phyloP scores from a whole-genome alignment of 2,113 vertebrate genomes.

The Oenanthe melanoleuca region DNA sequence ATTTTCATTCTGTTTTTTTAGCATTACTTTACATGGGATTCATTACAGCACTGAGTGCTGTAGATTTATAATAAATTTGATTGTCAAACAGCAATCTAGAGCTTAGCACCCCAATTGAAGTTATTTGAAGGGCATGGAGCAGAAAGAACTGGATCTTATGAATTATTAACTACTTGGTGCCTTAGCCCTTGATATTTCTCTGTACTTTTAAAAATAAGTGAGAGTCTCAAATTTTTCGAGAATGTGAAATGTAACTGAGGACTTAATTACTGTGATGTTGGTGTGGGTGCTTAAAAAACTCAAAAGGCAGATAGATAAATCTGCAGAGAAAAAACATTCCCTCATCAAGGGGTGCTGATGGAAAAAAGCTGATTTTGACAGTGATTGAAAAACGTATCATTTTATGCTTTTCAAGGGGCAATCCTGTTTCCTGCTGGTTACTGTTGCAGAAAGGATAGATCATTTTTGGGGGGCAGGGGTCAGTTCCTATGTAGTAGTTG shows the following conservation, averaged over 20 bases:
- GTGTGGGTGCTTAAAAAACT: neutral
- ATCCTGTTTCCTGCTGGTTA: neutral
- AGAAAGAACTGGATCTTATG: neutral
- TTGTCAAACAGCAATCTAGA: neutral
- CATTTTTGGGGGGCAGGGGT: neutral
- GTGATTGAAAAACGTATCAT: neutral
- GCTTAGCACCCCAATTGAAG: neutral
- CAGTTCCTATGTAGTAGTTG: neutral
- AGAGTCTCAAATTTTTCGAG: neutral
- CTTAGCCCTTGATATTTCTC: neutral
- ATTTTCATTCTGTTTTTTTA: neutral
- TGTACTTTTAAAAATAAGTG: neutral
- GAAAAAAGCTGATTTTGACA: neutral
- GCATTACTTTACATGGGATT: neutral
- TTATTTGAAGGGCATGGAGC: neutral
- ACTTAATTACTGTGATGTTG: neutral
- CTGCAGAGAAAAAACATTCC: neutral
- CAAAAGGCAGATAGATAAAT: neutral
- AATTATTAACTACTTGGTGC: neutral
- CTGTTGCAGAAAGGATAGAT: neutral
- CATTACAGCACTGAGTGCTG: neutral
- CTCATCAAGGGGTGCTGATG: neutral
- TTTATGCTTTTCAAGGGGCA: neutral
- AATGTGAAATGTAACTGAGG: neutral
- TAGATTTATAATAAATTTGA: neutral